phyloP scores from a whole-genome alignment of 2,113 vertebrate species.

The Glaucidium brasilianum region DNA sequence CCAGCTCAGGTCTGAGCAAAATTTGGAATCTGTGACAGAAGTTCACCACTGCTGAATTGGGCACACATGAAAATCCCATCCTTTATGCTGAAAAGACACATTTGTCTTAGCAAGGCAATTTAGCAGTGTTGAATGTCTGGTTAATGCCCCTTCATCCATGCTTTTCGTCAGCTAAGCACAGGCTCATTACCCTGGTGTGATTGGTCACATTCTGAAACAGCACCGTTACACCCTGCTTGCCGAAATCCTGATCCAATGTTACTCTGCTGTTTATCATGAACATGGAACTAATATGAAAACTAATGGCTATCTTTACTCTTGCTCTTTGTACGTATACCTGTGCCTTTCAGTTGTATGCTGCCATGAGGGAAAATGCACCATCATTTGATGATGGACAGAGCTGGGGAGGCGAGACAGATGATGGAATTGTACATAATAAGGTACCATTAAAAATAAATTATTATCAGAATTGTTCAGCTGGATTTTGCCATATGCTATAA shows the following conservation, averaged over 20 bases:
- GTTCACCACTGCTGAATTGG: not conserved
- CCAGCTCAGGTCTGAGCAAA: not conserved
- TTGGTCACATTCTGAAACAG: not conserved
- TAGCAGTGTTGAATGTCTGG: not conserved
- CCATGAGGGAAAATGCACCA: slow-evolving; percentile 67
- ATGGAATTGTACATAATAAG: slow-evolving; percentile 87
- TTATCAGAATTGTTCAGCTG: not conserved
- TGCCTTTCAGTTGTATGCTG: slow-evolving; percentile 60
- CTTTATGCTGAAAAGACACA: not conserved
- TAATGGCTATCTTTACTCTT: not conserved
- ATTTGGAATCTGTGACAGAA: not conserved
- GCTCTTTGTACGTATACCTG: not conserved
- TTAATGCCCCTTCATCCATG: not conserved
- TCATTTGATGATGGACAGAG: slow-evolving; percentile 71
- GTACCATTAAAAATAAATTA: slow-evolving; percentile 56
- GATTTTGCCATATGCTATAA: not conserved
- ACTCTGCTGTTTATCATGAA: not conserved
- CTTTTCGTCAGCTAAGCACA: not conserved
- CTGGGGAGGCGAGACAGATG: slow-evolving; percentile 77
- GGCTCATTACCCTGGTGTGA: not conserved
- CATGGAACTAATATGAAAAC: not conserved
- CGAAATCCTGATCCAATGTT: not conserved
- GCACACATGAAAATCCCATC: not conserved
- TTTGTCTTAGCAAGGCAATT: not conserved
- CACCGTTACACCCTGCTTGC: not conserved